Percentiles rank a stretch among this genome's conserved stretches.
Conservation (phyloP, 2,888 invertebrate genomes). For the Steinernema carpocapsae region DNA sequence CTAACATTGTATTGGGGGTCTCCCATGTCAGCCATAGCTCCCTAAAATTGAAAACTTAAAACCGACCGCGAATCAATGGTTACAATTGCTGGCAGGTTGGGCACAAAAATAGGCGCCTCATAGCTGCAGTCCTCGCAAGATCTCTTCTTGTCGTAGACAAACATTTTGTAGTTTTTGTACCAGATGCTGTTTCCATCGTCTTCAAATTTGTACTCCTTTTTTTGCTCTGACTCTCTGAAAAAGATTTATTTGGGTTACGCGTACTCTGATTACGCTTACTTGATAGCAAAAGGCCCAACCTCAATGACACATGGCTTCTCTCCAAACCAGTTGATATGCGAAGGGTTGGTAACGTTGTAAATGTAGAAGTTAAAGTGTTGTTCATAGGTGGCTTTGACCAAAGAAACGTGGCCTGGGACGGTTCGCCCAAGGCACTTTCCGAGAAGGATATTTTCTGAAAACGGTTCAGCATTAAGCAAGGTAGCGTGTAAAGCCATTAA, state of each 20-base stretch:
- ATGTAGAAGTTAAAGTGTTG: constrained; percentile 51
- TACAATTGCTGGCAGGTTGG: constrained; percentile 58
- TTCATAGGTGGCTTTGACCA: constrained; percentile 47
- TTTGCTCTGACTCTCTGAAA: constrained; percentile 60
- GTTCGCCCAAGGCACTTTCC: constrained; percentile 32
- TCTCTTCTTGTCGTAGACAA: constrained; percentile 43
- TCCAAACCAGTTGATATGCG: constrained; percentile 54
- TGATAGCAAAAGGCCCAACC: constrained; percentile 54
- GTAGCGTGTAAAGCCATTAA: background rate
- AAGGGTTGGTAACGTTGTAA: constrained; percentile 61
- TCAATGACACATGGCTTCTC: constrained; percentile 53
- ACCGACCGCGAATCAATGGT: constrained; percentile 7
- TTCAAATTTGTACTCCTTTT: constrained; percentile 55
- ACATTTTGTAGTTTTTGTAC: constrained; percentile 63
- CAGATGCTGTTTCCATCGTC: constrained; percentile 52
- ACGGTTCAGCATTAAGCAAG: too few relatives aligned
- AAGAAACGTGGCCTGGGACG: constrained; percentile 41
- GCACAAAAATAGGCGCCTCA: constrained; percentile 50
- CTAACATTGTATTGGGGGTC: constrained; percentile 56
- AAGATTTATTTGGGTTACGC: constrained; percentile 3
- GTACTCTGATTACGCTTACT: constrained; percentile 43
- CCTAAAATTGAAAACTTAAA: constrained; percentile 42
- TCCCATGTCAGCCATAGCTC: constrained; percentile 54
- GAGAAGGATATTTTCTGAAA: constrained; percentile 36
- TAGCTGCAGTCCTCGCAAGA: constrained; percentile 56